Conservation (phyloP, 1,140 invertebrate genomes). For the Stenopsyche tienmushanensis region DNA sequence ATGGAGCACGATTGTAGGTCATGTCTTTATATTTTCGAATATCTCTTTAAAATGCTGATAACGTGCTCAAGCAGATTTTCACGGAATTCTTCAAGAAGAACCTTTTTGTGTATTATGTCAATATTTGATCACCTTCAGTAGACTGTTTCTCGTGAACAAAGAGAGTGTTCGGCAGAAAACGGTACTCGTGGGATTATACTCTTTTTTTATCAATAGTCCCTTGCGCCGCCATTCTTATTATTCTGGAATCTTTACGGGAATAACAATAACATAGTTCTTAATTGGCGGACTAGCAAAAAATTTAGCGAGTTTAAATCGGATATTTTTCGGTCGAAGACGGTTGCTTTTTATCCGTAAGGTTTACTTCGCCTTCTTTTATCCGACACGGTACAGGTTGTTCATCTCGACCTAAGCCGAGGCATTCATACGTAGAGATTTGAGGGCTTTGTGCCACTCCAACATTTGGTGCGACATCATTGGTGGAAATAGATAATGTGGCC, state of each 20-base stretch:
- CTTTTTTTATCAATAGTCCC: not conserved
- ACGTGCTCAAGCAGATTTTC: no score
- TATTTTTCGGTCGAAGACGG: no score
- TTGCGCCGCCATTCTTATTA: not conserved
- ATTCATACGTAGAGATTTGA: constrained; percentile 34
- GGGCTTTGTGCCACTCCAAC: constrained; percentile 19
- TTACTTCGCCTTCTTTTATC: no score
- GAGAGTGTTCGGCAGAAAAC: constrained; percentile 1
- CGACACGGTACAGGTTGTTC: constrained; percentile 19
- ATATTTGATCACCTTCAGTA: constrained; percentile 21
- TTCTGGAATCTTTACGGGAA: no score
- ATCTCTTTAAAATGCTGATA: no score
- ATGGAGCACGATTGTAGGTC: no score
- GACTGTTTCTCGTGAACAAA: constrained; percentile 10
- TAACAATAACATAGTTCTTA: not conserved
- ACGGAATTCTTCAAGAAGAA: not conserved
- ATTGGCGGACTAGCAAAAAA: not conserved
- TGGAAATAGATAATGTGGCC: constrained; percentile 19
- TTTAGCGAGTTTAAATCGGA: no score
- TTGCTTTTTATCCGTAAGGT: no score
- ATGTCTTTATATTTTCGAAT: no score
- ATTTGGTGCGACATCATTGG: constrained; percentile 23
- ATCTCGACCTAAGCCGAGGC: constrained; percentile 31
- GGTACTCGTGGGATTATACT: not conserved
- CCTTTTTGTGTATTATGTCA: constrained; percentile 14